Conservation (phyloP, 1,140 invertebrate genomes). For the Eupeodes corollae region DNA sequence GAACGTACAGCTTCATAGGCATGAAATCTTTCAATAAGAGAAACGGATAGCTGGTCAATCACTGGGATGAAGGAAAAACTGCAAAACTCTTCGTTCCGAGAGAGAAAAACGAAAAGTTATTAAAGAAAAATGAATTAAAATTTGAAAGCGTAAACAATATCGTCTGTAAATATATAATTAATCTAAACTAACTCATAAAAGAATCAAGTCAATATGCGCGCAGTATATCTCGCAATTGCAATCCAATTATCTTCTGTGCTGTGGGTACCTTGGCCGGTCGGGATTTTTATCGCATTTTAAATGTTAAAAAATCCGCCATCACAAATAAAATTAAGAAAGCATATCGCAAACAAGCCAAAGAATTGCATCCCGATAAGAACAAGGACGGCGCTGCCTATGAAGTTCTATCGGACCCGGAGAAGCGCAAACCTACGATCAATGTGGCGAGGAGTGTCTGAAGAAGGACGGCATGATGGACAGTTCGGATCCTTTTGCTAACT, state of each 20-base stretch:
- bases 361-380: conserved; percentile 98
- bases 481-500: conserved; percentile 78
- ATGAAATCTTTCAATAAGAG: no score
- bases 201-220: neutral
- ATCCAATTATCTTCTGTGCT: conserved; percentile 22
- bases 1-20: no score
- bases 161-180: no score
- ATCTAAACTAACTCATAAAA: no score
- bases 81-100: no score
- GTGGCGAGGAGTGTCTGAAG: conserved; percentile 94
- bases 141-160: no score
- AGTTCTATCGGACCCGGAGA: conserved; percentile 64
- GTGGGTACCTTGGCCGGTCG: conserved; percentile 45
- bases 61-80: no score
- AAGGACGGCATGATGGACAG: conserved; percentile 83
- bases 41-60: no score
- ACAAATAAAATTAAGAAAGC: conserved; percentile 96
- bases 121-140: no score
- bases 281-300: conserved; percentile 93
- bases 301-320: conserved; percentile 63
- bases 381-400: conserved; percentile 93
- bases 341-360: conserved; percentile 88
- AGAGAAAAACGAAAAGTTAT: no score
- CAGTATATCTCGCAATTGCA: neutral
- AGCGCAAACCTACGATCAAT: conserved; percentile 69